A percentile compares a stretch with the other conserved stretches of the same genome.
phyloP scores from a whole-genome alignment of 1,140 invertebrate genomes.

The Drosophila cardini region DNA sequence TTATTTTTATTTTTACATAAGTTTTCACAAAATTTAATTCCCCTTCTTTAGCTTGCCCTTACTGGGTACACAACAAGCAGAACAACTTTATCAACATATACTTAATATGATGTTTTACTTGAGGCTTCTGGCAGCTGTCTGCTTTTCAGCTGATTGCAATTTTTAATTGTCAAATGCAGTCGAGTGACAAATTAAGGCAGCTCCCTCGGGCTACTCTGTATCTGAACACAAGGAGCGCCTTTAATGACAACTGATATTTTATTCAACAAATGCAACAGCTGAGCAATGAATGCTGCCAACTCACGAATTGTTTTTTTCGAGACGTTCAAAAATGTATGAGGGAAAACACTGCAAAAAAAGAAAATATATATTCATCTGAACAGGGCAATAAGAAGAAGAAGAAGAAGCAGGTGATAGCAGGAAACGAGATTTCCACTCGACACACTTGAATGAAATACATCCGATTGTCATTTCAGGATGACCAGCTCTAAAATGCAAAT shows the following conservation, averaged over 20 bases:
- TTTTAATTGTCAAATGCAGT: conserved; percentile 80
- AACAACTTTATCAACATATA: conserved; percentile 19
- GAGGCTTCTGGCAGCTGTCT: conserved; percentile 47
- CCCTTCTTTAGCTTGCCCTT: not conserved
- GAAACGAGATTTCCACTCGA: conserved; percentile 40
- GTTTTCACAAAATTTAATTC: not conserved
- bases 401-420: conserved; percentile 1
- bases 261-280: conserved; percentile 78
- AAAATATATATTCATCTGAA: conserved; percentile 9
- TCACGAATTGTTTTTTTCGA: conserved; percentile 66
- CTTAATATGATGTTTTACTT: conserved; percentile 43
- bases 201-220: conserved; percentile 2
- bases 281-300: conserved; percentile 49
- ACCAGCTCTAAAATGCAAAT: conserved; percentile 76
- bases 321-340: conserved; percentile 70
- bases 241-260: conserved; percentile 81
- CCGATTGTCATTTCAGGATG: conserved; percentile 71
- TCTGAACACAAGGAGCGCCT: conserved; percentile 35
- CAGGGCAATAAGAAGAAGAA: not conserved
- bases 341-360: conserved; percentile 33
- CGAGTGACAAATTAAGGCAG: conserved; percentile 73
- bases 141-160: conserved; percentile 57
- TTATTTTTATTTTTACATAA: not conserved
- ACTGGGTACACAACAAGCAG: not conserved
- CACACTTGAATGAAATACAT: conserved; percentile 70